Percentiles rank a stretch among this genome's conserved stretches.
Conservation (phyloP, 2,113 vertebrate species). For the Cynopterus brachyotis region DNA sequence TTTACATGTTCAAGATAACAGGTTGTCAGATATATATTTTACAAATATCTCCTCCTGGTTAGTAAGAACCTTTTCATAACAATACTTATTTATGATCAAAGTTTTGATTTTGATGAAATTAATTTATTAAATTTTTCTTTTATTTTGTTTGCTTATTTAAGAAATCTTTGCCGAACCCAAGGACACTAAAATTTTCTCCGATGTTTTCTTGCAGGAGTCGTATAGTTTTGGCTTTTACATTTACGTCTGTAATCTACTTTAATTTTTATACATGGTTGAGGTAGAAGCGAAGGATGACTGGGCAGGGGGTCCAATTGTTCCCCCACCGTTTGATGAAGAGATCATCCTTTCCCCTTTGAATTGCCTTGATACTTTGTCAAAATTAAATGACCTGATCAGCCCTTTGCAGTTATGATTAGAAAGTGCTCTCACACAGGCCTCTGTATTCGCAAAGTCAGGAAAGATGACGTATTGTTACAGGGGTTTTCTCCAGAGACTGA, state of each 20-base stretch:
- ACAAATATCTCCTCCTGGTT: background rate
- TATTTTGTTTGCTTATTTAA: background rate
- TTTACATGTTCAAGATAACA: background rate
- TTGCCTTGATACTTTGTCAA: background rate
- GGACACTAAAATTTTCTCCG: background rate
- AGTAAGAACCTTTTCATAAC: background rate
- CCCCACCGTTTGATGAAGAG: background rate
- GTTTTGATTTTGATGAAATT: slow-evolving; percentile 31
- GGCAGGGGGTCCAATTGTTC: background rate
- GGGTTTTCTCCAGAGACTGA: background rate
- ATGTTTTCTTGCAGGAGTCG: background rate
- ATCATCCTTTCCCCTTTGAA: background rate
- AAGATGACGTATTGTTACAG: background rate
- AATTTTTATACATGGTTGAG: background rate
- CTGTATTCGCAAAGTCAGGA: background rate
- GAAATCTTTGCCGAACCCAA: background rate
- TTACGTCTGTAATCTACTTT: background rate
- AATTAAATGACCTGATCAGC: background rate
- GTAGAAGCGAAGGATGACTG: background rate
- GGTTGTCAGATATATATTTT: background rate
- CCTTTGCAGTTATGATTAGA: background rate
- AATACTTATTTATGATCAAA: background rate
- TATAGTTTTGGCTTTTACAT: background rate
- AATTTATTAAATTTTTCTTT: background rate
- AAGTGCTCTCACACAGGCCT: background rate